Evolutionary conservation across 1,140 invertebrate genomes (phyloP).

Genomic region (Euura saliciscinereae): DNA sequence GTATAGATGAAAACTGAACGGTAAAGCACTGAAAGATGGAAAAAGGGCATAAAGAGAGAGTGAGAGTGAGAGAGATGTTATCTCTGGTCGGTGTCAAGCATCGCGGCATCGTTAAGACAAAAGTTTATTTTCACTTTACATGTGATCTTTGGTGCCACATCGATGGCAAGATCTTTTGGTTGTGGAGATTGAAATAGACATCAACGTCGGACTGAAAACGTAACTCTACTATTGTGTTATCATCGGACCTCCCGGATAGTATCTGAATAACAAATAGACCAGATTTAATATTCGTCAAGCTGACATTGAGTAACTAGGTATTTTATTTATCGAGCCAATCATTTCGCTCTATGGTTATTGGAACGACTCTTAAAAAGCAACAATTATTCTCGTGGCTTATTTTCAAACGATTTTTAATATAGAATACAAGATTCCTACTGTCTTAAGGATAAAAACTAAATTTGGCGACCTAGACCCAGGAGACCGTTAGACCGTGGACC

Average conservation of each 20-base stretch:
- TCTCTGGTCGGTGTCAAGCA: neutral
- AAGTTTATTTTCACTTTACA: constrained; percentile 5
- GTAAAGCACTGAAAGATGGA: neutral
- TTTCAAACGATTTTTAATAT: neutral
- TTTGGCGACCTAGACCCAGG: neutral
- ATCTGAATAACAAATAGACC: too few relatives aligned
- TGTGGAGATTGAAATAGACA: neutral
- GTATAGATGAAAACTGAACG: neutral
- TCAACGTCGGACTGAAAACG: neutral
- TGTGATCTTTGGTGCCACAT: neutral
- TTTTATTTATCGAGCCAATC: too few relatives aligned
- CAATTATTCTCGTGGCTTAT: too few relatives aligned
- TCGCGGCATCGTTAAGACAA: constrained; percentile 5
- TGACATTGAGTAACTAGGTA: too few relatives aligned
- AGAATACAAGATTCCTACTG: neutral
- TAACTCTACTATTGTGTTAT: too few relatives aligned
- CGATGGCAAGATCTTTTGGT: neutral
- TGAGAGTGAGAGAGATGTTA: neutral
- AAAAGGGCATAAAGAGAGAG: neutral
- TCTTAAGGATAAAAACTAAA: neutral
- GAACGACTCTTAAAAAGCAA: too few relatives aligned
- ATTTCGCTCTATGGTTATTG: too few relatives aligned
- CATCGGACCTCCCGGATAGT: too few relatives aligned
- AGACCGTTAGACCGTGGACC: constrained; percentile 19
- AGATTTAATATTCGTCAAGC: too few relatives aligned